Evolutionary conservation across 2,113 vertebrate genomes (phyloP), one percentile per base, ranked within the genome.

Genomic region (Pholis gunnellus): DNA sequence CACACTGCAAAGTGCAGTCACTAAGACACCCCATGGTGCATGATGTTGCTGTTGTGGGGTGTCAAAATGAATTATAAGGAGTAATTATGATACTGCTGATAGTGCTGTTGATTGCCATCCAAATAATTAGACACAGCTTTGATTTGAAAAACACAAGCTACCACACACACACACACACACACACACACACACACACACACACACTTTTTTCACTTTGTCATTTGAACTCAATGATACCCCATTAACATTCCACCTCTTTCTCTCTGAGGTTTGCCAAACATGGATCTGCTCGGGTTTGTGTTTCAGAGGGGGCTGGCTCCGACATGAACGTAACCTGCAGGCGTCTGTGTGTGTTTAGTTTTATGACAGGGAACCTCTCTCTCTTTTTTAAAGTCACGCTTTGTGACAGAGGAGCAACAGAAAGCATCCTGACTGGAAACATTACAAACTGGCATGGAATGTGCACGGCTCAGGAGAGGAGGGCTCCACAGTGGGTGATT

Each of bases 211-310:
- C 11, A 64, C 20, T 65, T 52, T 44, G 48, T 36, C 67, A 80
- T 82, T 67, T 86, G 83, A 88, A 89, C 87, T 77, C 83, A 1
- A 22, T 81, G 74, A 88, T 75, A 48, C 71, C 57, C 20, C 4
- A 54, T 78, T 63, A 81, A 69, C 34, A 69, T 79, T 82, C 56
- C 86, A 76, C 3, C 63, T 20, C 52, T 20, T 66, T 73, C 70
- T 73, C 6, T 68, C 38, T 76, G 4, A 27, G 20, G 70, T 60
- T 71, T 81, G 56, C 84, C 84, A 86, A 74, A 67, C 48, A 65
- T 72, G 81, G 85, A 85, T 84, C 57, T 18, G 36, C 52, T 42
- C 44, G 60, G 59, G n/a, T 59, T 57, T 78, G 40, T 25, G 5
- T 78, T 70, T 48, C 29, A 78, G 18, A 59, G 31, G 42, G n/a